A percentile compares a stretch with the other conserved stretches of the same genome.
phyloP scores from a whole-genome alignment of 2,797 vertebrate genomes.

The Darevskia mixta region DNA sequence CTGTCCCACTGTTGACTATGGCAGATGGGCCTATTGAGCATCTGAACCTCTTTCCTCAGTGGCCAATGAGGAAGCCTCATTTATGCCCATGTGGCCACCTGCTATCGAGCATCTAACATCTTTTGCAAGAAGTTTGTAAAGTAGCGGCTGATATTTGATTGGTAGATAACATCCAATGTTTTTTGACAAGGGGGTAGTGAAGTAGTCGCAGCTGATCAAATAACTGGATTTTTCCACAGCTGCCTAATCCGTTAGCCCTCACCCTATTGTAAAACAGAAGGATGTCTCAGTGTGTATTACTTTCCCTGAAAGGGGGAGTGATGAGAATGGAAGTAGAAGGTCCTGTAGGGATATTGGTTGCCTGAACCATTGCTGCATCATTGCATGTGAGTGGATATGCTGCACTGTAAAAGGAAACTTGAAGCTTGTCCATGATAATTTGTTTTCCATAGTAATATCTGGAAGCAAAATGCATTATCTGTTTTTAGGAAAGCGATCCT shows the following conservation, averaged over 20 bases:
- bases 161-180: neutral
- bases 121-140: conserved; percentile 3
- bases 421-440: neutral
- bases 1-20: neutral
- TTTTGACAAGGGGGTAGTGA: neutral
- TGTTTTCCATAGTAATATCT: neutral
- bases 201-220: conserved; percentile 16
- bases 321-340: neutral
- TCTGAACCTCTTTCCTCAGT: neutral
- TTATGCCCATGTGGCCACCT: neutral
- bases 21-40: neutral
- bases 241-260: neutral
- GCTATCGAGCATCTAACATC: neutral
- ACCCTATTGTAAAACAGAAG: neutral
- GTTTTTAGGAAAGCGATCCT: neutral
- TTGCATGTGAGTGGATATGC: neutral
- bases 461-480: neutral
- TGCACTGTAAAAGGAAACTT: neutral
- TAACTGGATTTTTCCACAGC: neutral
- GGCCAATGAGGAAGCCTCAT: neutral
- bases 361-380: conserved; percentile 16
- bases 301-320: conserved; percentile 1
- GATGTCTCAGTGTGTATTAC: neutral
- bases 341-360: neutral
- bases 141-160: neutral